Evolutionary conservation across 1,140 invertebrate genomes (phyloP), one percentile per base, ranked within the genome.

Genomic region (Drosophila seguyi): DNA sequence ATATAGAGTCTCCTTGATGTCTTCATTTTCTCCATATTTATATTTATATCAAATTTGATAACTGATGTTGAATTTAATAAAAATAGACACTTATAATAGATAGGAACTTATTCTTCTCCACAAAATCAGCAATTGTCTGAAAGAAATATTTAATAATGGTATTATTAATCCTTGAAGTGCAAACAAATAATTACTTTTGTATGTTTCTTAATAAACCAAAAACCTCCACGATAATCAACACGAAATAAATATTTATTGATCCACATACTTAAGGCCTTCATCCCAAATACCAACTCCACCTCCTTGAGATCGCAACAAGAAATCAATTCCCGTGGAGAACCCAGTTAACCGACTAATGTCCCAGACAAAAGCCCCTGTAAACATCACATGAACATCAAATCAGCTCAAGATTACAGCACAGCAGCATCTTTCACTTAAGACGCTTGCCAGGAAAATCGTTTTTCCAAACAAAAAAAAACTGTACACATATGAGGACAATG

Each of bases 301-400:
- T 52, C 18, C 16, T 58, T 48, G 68, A 47, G 27, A 48, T 31
- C 14, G 20, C 34, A 58, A 16, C 20, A 58, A 48, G 36, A 29
- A 59, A 59, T 59, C 44, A 59, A 58, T 50, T 8, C 67, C 22
- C 34, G 53, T 50, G 44, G 44, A 72, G 42, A 72, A 25, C 67
- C 44, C 36, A 73, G 14, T 45, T 72, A 59, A 72, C 69, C 53
- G 36, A 41, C 63, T 68, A 57, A 69, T 38, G 42, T 65, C 39
- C 20, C 14, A 48, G 73, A 75, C 71, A 75, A 77, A 77, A 60
- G 55, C 47, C 62, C 55, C 48, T 61, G 62, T 69, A 61, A 61
- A 60, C 65, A 59, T 52, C 56, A 61, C 60, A 57, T 78, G 60
- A 76, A 69, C 74, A 68, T 69, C 42, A 58, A 68, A 78, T 77